Conservation (phyloP, 2,888 invertebrate genomes). For the Ormyrus labotus region DNA sequence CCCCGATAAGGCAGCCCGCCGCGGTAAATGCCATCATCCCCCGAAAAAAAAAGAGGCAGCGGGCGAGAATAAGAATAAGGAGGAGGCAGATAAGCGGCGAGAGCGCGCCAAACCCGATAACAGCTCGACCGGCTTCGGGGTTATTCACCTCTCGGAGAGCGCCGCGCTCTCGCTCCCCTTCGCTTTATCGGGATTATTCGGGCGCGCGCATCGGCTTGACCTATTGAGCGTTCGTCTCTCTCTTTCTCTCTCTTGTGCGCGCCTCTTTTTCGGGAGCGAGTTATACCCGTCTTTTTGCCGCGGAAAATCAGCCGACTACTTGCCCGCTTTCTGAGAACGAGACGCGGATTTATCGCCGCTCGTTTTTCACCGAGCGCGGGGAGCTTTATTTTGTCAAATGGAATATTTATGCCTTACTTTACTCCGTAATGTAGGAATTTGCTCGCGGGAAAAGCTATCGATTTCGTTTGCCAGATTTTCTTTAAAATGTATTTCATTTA, state of each 20-base stretch:
- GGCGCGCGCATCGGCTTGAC: slow-evolving; percentile 45
- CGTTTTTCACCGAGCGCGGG: not conserved
- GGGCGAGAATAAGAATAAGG: not conserved
- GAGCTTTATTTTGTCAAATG: too few species aligned
- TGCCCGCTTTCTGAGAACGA: too few species aligned
- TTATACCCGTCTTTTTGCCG: too few species aligned
- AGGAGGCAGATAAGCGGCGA: slow-evolving; percentile 43
- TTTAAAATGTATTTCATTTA: too few species aligned
- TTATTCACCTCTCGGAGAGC: slow-evolving; percentile 70
- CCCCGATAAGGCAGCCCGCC: too few species aligned
- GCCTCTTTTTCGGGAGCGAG: too few species aligned
- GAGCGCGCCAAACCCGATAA: slow-evolving; percentile 64
- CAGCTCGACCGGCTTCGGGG: slow-evolving; percentile 72
- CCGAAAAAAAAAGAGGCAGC: not conserved
- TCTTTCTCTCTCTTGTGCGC: not conserved
- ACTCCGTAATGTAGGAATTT: too few species aligned
- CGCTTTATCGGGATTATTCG: slow-evolving; percentile 48
- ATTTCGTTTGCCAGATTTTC: too few species aligned
- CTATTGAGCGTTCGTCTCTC: slow-evolving; percentile 37
- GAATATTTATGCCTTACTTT: too few species aligned
- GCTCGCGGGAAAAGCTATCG: too few species aligned
- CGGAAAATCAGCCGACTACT: too few species aligned
- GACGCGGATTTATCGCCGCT: not conserved
- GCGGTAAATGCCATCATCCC: too few species aligned
- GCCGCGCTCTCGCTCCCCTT: not conserved